phyloP scores from a whole-genome alignment of 2,888 invertebrate genomes.

The Cenopis cana region DNA sequence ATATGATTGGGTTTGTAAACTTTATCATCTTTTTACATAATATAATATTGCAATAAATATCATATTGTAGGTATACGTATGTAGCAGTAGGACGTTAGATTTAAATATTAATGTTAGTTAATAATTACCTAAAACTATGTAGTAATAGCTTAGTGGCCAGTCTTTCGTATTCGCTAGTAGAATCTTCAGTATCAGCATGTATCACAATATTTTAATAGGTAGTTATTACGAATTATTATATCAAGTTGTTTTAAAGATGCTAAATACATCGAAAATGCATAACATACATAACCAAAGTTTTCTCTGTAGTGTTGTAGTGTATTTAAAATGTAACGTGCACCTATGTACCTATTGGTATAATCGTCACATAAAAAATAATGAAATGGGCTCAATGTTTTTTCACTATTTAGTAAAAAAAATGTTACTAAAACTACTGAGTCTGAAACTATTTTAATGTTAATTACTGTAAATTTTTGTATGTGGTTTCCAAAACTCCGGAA shows the following conservation, averaged over 20 bases:
- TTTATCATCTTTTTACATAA: background rate
- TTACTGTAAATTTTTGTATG: too few relatives aligned
- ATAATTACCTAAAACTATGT: background rate
- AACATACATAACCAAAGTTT: background rate
- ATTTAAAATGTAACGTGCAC: background rate
- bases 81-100: background rate
- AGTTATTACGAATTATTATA: too few relatives aligned
- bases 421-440: background rate
- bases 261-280: slow-evolving; percentile 10
- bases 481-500: background rate
- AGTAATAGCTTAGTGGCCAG: background rate
- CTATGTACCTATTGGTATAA: background rate
- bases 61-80: slow-evolving; percentile 14
- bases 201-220: too few relatives aligned
- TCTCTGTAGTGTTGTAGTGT: slow-evolving; percentile 7
- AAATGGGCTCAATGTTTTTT: slow-evolving; percentile 14
- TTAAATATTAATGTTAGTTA: slow-evolving; percentile 5
- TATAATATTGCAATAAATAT: slow-evolving; percentile 14
- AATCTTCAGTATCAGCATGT: background rate
- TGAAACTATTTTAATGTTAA: too few relatives aligned
- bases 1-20: slow-evolving; percentile 52
- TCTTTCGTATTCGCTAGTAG: background rate
- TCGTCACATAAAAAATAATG: background rate
- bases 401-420: background rate
- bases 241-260: background rate